These are phyloP conservation scores for Pogona vitticeps DNA, from an alignment of 2,113 vertebrate genomes.

Conservation along the genomic window DNA sequence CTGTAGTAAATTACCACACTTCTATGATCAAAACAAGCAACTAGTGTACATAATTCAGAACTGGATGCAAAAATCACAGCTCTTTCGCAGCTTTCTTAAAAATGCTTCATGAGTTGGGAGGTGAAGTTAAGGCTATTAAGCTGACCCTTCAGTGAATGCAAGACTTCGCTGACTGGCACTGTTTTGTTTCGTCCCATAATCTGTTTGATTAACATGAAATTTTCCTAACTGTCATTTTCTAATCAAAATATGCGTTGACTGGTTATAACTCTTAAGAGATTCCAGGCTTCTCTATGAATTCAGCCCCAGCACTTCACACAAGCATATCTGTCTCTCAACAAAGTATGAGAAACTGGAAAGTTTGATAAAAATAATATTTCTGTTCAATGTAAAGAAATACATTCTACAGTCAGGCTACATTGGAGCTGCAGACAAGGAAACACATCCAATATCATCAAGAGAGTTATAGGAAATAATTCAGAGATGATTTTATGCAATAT, in stretches of 20 bases:
- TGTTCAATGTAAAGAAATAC: neutral
- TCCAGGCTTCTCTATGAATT: neutral
- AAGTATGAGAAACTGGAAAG: too few species aligned
- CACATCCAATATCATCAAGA: neutral
- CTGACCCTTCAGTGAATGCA: neutral
- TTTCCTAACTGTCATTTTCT: neutral
- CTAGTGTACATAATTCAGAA: neutral
- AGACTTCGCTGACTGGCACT: too few species aligned
- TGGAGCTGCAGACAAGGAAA: neutral
- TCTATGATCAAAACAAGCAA: neutral
- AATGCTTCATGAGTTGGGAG: neutral
- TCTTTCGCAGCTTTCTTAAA: neutral
- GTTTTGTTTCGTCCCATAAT: neutral
- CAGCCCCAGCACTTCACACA: neutral
- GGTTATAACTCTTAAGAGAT: neutral
- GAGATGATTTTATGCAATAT: too few species aligned
- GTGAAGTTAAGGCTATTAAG: neutral
- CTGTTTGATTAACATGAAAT: neutral
- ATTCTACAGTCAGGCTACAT: neutral
- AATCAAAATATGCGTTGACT: neutral
- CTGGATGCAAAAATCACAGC: neutral
- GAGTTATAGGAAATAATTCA: neutral
- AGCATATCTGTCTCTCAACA: neutral
- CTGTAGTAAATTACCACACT: too few species aligned
- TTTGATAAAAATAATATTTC: neutral